These are phyloP conservation scores for Diglossa brunneiventris DNA, from an alignment of 2,113 vertebrate genomes.

Conservation along the genomic window DNA sequence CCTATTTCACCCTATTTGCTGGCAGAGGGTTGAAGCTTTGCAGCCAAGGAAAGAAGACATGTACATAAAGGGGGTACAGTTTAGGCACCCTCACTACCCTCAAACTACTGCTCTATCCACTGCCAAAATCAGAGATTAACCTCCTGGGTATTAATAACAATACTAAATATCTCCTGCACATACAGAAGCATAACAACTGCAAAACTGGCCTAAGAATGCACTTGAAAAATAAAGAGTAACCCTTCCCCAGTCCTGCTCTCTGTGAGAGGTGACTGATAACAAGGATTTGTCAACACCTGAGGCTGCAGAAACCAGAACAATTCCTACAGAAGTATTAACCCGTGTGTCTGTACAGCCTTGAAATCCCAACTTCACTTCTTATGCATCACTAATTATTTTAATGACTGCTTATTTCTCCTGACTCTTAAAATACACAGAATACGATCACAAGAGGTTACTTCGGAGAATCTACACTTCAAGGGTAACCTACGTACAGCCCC, in stretches of 20 bases:
- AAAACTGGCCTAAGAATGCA: not conserved
- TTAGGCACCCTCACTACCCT: not conserved
- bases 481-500: not conserved
- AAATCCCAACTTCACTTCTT: not conserved
- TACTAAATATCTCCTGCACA: not conserved
- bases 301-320: not conserved
- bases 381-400: not conserved
- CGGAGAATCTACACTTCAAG: not conserved
- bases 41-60: not conserved
- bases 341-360: fast-evolving
- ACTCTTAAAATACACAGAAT: not conserved
- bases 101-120: not conserved
- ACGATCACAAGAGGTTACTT: not conserved
- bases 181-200: not conserved
- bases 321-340: not conserved
- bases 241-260: not conserved
- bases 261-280: fast-evolving
- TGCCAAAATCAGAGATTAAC: not conserved
- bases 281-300: not conserved
- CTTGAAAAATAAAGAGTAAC: not conserved
- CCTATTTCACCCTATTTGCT: not conserved
- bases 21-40: not conserved
- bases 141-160: not conserved
- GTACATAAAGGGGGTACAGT: not conserved
- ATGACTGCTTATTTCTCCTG: not conserved